These are phyloP conservation scores for Hetaerina titia DNA, from an alignment of 2,888 invertebrate species.

Conservation along the genomic window DNA sequence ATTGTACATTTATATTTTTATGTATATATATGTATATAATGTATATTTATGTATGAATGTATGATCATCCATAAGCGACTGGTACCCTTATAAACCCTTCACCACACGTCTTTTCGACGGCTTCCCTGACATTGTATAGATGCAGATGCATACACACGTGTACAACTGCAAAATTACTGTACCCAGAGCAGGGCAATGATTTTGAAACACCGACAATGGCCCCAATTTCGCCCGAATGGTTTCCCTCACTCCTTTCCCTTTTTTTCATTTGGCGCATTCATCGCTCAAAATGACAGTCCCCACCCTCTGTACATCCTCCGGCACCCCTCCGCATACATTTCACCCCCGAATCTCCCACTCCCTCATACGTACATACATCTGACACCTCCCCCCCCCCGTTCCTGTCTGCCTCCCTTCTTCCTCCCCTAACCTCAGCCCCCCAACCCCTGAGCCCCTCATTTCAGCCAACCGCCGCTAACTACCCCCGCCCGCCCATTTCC, in stretches of 20 bases:
- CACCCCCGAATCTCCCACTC: background rate
- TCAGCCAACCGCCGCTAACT: constrained; percentile 20
- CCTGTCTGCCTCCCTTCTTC: background rate
- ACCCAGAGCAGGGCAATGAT: too few relatives aligned
- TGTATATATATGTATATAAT: too few relatives aligned
- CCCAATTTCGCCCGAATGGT: background rate
- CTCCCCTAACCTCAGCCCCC: background rate
- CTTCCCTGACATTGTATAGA: too few relatives aligned
- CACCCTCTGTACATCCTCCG: background rate
- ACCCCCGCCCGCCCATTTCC: background rate
- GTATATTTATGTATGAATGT: too few relatives aligned
- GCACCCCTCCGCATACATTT: constrained; percentile 5
- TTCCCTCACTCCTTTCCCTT: background rate
- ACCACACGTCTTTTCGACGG: too few relatives aligned
- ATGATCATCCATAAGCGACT: too few relatives aligned
- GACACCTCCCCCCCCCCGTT: background rate
- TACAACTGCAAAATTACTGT: too few relatives aligned
- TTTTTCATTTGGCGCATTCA: background rate
- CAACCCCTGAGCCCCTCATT: background rate
- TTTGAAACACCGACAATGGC: background rate
- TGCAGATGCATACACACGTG: too few relatives aligned
- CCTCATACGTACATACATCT: constrained; percentile 15
- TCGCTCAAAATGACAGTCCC: background rate
- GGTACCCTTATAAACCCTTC: too few relatives aligned
- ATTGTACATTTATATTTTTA: too few relatives aligned